Conservation (phyloP, 2,113 vertebrate species). For the Otolemur garnettii region DNA sequence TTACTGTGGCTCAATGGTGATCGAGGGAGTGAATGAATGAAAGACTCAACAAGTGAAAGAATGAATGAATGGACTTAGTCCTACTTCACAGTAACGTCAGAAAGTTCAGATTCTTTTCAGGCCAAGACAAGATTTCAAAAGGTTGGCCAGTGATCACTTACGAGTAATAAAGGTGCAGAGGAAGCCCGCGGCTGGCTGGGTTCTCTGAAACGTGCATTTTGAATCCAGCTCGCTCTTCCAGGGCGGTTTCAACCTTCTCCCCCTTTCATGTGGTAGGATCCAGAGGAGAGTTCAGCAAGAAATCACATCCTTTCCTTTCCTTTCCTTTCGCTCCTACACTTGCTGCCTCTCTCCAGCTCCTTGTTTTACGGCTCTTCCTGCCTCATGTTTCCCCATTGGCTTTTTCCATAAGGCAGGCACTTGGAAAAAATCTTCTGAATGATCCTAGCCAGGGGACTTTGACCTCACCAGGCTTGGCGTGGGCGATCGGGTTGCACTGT, state of each 20-base stretch:
- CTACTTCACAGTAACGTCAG: neutral
- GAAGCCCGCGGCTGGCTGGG: accelerated
- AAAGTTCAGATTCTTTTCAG: neutral
- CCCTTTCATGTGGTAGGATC: accelerated
- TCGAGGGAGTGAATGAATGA: too few species aligned
- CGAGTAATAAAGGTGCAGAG: neutral
- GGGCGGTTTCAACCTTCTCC: accelerated
- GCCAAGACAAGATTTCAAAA: neutral
- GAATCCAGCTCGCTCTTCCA: accelerated
- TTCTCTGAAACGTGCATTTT: accelerated
- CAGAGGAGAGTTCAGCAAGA: neutral
- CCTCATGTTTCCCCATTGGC: neutral
- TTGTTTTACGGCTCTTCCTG: neutral
- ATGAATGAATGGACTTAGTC: neutral
- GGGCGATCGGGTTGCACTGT: neutral
- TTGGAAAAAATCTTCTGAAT: neutral
- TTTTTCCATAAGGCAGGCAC: neutral
- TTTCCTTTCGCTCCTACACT: accelerated
- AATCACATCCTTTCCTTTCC: too few species aligned
- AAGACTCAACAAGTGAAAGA: too few species aligned
- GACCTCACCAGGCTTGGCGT: neutral
- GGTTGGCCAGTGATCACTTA: too few species aligned
- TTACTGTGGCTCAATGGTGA: neutral
- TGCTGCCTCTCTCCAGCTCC: neutral
- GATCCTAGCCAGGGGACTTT: neutral